Percentiles rank a stretch among this genome's conserved stretches.
phyloP scores from a whole-genome alignment of 2,888 invertebrate genomes.

The Catocala nupta region DNA sequence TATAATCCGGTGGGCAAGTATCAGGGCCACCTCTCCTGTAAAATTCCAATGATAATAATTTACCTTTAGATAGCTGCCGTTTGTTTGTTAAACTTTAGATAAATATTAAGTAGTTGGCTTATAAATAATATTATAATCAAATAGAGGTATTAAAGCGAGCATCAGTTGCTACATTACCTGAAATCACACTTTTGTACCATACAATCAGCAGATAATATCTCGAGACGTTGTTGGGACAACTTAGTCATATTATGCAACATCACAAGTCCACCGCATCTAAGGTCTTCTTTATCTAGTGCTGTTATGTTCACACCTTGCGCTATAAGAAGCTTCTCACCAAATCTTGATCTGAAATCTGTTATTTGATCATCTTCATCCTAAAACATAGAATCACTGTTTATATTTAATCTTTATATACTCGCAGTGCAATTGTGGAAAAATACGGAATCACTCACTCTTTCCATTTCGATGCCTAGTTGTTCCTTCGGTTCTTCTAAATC shows the following conservation, averaged over 20 bases:
- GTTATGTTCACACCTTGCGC: slow-evolving; percentile 91
- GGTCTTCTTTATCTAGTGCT: slow-evolving; percentile 91
- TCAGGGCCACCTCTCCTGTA: slow-evolving; percentile 91
- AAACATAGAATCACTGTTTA: slow-evolving; percentile 8
- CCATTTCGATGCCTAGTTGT: slow-evolving; percentile 92
- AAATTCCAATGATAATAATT: slow-evolving; percentile 72
- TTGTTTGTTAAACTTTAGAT: slow-evolving; percentile 59
- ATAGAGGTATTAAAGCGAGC: slow-evolving; percentile 44
- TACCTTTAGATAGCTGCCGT: slow-evolving; percentile 60
- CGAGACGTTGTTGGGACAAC: slow-evolving; percentile 85
- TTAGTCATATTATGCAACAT: slow-evolving; percentile 89
- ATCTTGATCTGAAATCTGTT: slow-evolving; percentile 91
- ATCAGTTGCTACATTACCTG: slow-evolving; percentile 69
- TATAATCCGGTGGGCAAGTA: slow-evolving; percentile 93
- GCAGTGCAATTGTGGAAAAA: no score
- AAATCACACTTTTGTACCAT: slow-evolving; percentile 93
- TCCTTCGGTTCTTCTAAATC: slow-evolving; percentile 92
- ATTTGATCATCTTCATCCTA: slow-evolving; percentile 91
- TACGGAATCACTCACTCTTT: slow-evolving; percentile 76
- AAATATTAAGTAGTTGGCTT: slow-evolving; percentile 58
- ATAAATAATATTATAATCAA: slow-evolving; percentile 59
- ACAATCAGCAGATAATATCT: slow-evolving; percentile 89
- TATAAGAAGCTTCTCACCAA: slow-evolving; percentile 89
- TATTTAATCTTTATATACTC: neutral
- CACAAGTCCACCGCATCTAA: slow-evolving; percentile 92